Evolutionary conservation across 2,888 invertebrate species (phyloP).

Genomic region (Pammene aurita): DNA sequence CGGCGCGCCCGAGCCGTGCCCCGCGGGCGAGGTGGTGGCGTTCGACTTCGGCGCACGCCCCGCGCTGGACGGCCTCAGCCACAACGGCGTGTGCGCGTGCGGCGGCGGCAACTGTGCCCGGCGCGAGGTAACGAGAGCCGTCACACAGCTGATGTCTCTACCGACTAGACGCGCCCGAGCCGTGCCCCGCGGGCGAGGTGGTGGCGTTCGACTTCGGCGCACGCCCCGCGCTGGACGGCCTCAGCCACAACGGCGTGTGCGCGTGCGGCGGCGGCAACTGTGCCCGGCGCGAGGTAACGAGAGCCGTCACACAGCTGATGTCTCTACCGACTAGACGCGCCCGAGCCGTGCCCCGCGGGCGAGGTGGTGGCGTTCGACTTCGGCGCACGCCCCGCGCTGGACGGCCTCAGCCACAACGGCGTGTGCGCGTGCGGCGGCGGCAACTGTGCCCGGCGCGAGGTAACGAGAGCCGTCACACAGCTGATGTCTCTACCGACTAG

Average conservation of each 20-base stretch:
- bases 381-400: constrained; percentile 88
- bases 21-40: constrained; percentile 87
- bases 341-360: constrained; percentile 88
- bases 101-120: constrained; percentile 82
- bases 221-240: constrained; percentile 89
- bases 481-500: constrained; percentile 91
- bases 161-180: constrained; percentile 89
- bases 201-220: constrained; percentile 92
- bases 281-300: constrained; percentile 61
- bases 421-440: constrained; percentile 89
- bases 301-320: too few species aligned
- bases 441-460: constrained; percentile 72
- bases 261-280: constrained; percentile 87
- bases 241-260: constrained; percentile 92
- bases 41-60: constrained; percentile 91
- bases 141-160: constrained; percentile 78
- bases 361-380: constrained; percentile 92
- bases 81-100: constrained; percentile 92
- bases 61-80: constrained; percentile 91
- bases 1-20: constrained; percentile 90
- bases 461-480: constrained; percentile 41
- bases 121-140: constrained; percentile 58
- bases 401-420: constrained; percentile 92
- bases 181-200: constrained; percentile 88
- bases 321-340: constrained; percentile 89